A percentile compares a stretch with the other conserved stretches of the same genome.
Evolutionary conservation across 2,888 invertebrate species (phyloP).

Genomic region (Meghimatium bilineatum): DNA sequence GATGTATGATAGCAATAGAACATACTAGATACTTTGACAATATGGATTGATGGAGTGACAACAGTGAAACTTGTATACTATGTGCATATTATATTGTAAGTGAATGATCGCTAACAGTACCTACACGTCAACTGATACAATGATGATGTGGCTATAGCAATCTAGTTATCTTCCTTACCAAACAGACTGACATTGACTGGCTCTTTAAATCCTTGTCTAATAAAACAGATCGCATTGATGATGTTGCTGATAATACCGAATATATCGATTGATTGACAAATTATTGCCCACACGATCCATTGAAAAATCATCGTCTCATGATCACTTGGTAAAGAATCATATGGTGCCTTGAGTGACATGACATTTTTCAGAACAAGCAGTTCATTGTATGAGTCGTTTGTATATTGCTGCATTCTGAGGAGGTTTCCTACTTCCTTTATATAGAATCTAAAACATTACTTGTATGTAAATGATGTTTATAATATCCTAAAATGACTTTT

Average conservation of each 20-base stretch:
- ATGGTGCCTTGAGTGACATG: no score
- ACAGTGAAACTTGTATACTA: neutral
- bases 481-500: no score
- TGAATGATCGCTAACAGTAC: neutral
- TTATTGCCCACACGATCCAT: neutral
- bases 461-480: neutral
- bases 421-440: no score
- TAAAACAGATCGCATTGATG: slow-evolving; percentile 17
- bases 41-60: no score
- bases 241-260: neutral
- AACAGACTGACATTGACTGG: slow-evolving; percentile 11
- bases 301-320: neutral
- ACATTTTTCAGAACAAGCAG: no score
- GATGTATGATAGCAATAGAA: no score
- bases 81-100: neutral
- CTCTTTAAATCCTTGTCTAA: slow-evolving; percentile 4
- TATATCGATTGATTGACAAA: neutral
- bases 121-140: neutral
- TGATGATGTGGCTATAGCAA: no score
- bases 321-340: neutral
- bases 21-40: no score
- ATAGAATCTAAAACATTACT: no score
- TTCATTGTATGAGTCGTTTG: no score
- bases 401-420: no score
- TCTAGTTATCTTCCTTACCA: neutral